These are phyloP conservation scores for Cephus pulcher DNA, from an alignment of 2,888 invertebrate genomes.

Conservation along the genomic window DNA sequence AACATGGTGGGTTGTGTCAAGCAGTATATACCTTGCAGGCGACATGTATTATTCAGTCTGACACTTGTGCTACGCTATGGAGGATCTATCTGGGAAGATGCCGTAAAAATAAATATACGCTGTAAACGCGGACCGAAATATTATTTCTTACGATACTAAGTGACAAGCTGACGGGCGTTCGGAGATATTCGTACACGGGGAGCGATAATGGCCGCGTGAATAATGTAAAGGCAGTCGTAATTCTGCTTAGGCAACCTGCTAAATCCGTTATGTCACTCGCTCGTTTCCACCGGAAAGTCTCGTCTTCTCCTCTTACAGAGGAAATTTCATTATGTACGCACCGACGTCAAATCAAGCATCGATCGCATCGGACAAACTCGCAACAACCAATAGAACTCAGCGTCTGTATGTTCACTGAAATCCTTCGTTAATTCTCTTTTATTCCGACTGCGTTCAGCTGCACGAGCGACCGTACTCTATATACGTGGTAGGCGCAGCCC, in stretches of 20 bases:
- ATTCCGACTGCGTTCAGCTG: background rate
- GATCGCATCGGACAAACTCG: background rate
- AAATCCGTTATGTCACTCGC: background rate
- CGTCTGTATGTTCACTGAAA: background rate
- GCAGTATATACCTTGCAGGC: slow-evolving; percentile 48
- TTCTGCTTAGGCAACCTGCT: background rate
- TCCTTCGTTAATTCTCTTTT: background rate
- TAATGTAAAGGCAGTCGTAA: background rate
- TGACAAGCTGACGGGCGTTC: slow-evolving; percentile 56
- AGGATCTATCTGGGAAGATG: slow-evolving; percentile 36
- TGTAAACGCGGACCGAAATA: slow-evolving; percentile 26
- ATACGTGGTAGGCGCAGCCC: background rate
- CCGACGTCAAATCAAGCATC: background rate
- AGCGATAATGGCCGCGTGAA: slow-evolving; percentile 16
- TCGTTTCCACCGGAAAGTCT: background rate
- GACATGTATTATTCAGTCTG: slow-evolving; percentile 63
- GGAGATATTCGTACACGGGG: slow-evolving; percentile 43
- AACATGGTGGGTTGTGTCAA: slow-evolving; percentile 48
- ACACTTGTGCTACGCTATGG: slow-evolving; percentile 51
- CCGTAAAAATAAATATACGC: slow-evolving; percentile 27
- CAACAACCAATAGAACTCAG: background rate
- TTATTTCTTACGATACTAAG: slow-evolving; percentile 37
- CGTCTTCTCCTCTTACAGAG: background rate
- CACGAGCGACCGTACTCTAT: background rate
- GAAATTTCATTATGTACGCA: background rate